Percentiles rank a stretch among this genome's conserved stretches.
Evolutionary conservation across 2,113 vertebrate genomes (phyloP).

Genomic region (Callopanchax toddi): DNA sequence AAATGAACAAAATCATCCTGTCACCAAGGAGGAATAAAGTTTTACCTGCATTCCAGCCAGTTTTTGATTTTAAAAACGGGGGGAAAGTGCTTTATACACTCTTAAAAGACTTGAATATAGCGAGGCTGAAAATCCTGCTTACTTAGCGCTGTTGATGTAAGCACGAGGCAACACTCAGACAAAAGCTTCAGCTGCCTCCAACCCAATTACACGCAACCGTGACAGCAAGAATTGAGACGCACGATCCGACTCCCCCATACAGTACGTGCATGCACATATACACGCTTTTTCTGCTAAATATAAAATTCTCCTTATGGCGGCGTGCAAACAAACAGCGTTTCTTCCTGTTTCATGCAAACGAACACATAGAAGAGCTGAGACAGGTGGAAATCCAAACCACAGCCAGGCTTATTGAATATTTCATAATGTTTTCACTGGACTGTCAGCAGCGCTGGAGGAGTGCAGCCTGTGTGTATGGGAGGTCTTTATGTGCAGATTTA

Average conservation of each 20-base stretch:
- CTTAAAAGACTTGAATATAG: constrained; percentile 1
- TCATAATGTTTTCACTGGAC: constrained; percentile 72
- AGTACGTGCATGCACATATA: not conserved
- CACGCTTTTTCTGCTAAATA: constrained; percentile 15
- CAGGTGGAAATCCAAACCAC: constrained; percentile 56
- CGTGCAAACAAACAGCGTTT: constrained; percentile 20
- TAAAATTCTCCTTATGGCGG: constrained; percentile 4
- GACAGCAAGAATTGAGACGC: constrained; percentile 37
- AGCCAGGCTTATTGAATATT: constrained; percentile 69
- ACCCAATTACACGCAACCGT: constrained; percentile 45
- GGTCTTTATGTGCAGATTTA: constrained; percentile 29
- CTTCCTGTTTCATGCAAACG: constrained; percentile 25
- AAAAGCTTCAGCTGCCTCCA: constrained; percentile 44
- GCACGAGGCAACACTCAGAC: constrained; percentile 52
- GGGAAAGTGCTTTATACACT: not conserved
- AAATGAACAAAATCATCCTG: too few species aligned
- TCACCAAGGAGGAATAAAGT: too few species aligned
- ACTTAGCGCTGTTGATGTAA: constrained; percentile 55
- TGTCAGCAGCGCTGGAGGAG: constrained; percentile 52
- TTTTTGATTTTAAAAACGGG: not conserved
- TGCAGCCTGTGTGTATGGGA: not conserved
- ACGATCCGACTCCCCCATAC: not conserved
- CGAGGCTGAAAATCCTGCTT: constrained; percentile 18
- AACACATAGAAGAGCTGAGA: constrained; percentile 55
- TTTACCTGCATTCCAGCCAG: not conserved